Evolutionary conservation across 2,113 vertebrate genomes (phyloP).

Genomic region (Passer domesticus): DNA sequence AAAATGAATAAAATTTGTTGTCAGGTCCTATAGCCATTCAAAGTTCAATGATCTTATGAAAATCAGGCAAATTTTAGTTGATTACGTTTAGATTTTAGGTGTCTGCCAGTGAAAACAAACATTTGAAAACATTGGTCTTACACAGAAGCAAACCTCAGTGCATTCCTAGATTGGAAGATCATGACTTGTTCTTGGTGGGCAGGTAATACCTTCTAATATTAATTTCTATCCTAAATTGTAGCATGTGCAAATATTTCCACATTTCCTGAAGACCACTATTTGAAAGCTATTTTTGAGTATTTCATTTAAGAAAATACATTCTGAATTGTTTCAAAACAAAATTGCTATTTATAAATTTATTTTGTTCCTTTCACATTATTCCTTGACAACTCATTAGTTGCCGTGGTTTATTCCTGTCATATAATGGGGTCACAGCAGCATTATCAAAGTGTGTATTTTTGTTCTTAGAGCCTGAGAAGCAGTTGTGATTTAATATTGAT

Average conservation of each 20-base stretch:
- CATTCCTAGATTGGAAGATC: not conserved
- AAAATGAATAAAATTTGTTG: not conserved
- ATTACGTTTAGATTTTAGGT: not conserved
- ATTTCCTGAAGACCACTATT: not conserved
- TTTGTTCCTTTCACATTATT: not conserved
- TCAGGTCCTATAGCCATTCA: not conserved
- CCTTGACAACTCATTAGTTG: slow-evolving; percentile 21
- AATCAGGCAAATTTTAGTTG: not conserved
- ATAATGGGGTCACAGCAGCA: slow-evolving; percentile 4
- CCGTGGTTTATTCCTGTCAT: not conserved
- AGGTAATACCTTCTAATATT: not conserved
- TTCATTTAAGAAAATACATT: not conserved
- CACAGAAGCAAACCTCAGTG: not conserved
- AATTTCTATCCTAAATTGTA: not conserved
- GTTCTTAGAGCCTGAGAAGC: not conserved
- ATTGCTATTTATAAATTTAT: not conserved
- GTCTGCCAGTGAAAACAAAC: not conserved
- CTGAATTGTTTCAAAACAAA: not conserved
- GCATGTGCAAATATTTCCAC: not conserved
- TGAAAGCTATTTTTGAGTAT: not conserved
- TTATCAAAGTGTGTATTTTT: slow-evolving; percentile 42
- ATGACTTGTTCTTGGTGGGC: not conserved
- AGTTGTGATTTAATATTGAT: slow-evolving; percentile 47
- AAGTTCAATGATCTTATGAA: not conserved
- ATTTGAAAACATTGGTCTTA: not conserved